Conservation (phyloP, 2,797 vertebrate species). For the Aeoliscus strigatus region DNA sequence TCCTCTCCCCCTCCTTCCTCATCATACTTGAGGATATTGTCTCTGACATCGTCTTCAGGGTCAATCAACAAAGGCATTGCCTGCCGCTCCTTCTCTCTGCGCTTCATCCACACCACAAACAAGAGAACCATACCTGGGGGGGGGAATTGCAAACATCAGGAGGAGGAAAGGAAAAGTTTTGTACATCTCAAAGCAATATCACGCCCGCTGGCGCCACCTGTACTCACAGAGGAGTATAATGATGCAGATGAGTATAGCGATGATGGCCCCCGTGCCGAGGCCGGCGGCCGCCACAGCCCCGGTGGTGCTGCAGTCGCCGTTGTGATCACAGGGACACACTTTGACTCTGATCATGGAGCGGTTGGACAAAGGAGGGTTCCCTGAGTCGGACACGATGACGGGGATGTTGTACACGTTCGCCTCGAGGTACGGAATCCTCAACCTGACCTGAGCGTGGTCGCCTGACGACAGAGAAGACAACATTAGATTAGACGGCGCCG, state of each 20-base stretch:
- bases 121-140: slow-evolving; percentile 89
- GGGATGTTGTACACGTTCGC: slow-evolving; percentile 88
- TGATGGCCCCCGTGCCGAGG: slow-evolving; percentile 94
- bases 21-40: slow-evolving; percentile 98
- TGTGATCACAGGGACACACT: slow-evolving; percentile 93
- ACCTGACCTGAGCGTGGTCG: slow-evolving; percentile 87
- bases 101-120: slow-evolving; percentile 94
- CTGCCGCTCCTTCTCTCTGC: slow-evolving; percentile 92
- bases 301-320: slow-evolving; percentile 88
- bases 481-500: slow-evolving; percentile 9
- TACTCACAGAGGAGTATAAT: slow-evolving; percentile 92
- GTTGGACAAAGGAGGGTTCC: slow-evolving; percentile 94
- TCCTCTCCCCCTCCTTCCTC: slow-evolving; percentile 98
- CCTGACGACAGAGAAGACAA: slow-evolving; percentile 62
- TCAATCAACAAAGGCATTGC: slow-evolving; percentile 96
- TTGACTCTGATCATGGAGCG: slow-evolving; percentile 91
- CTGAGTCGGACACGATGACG: slow-evolving; percentile 90
- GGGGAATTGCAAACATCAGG: not conserved
- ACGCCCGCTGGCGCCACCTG: too few relatives aligned
- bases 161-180: too few relatives aligned
- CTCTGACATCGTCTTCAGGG: slow-evolving; percentile 94
- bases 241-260: slow-evolving; percentile 94
- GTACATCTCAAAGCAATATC: too few relatives aligned
- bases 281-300: slow-evolving; percentile 90
- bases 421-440: slow-evolving; percentile 89